Percentiles rank a stretch among this genome's conserved stretches.
Evolutionary conservation across 1,140 invertebrate species (phyloP).

Genomic region (Aphaenogaster floridana): DNA sequence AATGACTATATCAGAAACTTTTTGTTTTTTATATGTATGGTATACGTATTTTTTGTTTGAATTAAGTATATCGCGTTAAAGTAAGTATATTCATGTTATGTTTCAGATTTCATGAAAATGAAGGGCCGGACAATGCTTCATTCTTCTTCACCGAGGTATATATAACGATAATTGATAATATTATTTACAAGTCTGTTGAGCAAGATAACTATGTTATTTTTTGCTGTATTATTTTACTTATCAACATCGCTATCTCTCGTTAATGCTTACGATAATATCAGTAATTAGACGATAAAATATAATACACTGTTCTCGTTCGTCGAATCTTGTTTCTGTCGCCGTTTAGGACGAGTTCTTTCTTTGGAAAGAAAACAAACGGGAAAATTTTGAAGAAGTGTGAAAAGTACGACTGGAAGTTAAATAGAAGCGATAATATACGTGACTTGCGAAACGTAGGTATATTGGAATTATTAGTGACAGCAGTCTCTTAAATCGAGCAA

Average conservation of each 20-base stretch:
- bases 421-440: background rate
- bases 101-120: slow-evolving; percentile 76
- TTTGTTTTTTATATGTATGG: background rate
- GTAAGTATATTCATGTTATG: background rate
- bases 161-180: slow-evolving; percentile 24
- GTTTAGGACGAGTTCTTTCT: background rate
- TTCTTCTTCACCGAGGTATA: slow-evolving; percentile 68
- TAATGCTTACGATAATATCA: background rate
- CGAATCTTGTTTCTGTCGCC: background rate
- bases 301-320: background rate
- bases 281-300: background rate
- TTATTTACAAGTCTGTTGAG: background rate
- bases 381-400: background rate
- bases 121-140: slow-evolving; percentile 65
- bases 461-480: background rate
- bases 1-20: background rate
- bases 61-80: background rate
- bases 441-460: background rate
- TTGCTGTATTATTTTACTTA: too few species aligned
- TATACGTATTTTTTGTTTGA: background rate
- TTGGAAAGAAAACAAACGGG: background rate
- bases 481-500: background rate
- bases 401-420: background rate
- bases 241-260: background rate
- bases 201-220: background rate